Conservation (phyloP, 2,113 vertebrate species). For the Thymallus thymallus region DNA sequence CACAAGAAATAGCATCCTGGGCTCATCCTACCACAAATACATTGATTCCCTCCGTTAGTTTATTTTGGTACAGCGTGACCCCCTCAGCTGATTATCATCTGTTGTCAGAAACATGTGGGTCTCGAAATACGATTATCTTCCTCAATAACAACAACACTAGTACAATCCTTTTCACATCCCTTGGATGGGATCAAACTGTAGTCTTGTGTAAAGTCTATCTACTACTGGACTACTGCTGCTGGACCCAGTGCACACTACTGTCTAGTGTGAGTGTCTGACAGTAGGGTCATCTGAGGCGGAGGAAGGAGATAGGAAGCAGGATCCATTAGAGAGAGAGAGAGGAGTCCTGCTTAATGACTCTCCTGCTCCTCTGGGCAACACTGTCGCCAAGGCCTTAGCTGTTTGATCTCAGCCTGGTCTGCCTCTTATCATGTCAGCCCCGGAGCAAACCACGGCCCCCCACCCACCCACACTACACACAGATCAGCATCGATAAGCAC, state of each 20-base stretch:
- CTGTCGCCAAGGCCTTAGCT: slow-evolving; percentile 53
- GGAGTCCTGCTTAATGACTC: slow-evolving; percentile 43
- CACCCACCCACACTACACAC: slow-evolving; percentile 71
- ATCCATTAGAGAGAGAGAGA: slow-evolving; percentile 36
- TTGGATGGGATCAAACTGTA: background rate
- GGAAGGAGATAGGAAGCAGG: slow-evolving; percentile 52
- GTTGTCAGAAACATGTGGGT: too few species aligned
- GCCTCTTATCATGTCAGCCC: slow-evolving; percentile 62
- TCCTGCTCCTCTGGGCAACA: slow-evolving; percentile 56
- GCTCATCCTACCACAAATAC: too few species aligned
- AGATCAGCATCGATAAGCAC: slow-evolving; percentile 69
- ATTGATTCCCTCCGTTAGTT: too few species aligned
- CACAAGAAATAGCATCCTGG: too few species aligned
- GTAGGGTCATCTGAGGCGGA: slow-evolving; percentile 60
- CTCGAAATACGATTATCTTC: too few species aligned
- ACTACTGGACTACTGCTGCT: background rate
- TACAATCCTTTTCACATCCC: background rate
- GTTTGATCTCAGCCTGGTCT: slow-evolving; percentile 65
- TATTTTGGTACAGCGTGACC: too few species aligned
- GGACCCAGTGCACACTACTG: background rate
- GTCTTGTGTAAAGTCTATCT: background rate
- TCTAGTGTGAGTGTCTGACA: slow-evolving; percentile 45
- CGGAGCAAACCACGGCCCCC: slow-evolving; percentile 60
- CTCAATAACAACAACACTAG: background rate
- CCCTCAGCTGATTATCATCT: too few species aligned